Evolutionary conservation across 2,888 invertebrate species (phyloP).

Genomic region (Papilio elwesi): DNA sequence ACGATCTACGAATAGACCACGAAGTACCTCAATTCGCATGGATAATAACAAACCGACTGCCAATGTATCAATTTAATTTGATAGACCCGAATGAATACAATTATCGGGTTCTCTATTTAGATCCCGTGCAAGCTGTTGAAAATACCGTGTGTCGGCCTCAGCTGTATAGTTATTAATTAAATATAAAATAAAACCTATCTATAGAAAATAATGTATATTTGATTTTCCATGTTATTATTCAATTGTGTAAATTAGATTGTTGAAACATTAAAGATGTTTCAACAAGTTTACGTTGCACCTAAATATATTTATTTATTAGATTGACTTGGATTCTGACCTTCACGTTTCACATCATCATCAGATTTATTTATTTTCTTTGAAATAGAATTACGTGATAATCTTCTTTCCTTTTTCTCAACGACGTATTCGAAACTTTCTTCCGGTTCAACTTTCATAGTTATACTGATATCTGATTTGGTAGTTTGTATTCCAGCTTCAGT

Average conservation of each 20-base stretch:
- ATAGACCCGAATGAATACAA: conserved; percentile 88
- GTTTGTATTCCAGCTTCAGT: conserved; percentile 14
- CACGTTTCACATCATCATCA: not conserved
- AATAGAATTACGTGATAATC: conserved; percentile 42
- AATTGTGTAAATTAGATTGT: too few species aligned
- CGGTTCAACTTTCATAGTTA: conserved; percentile 11
- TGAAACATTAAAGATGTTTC: too few species aligned
- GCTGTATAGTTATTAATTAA: conserved; percentile 9
- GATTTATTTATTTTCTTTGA: conserved; percentile 28
- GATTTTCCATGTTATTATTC: not conserved
- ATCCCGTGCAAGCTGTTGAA: conserved; percentile 84
- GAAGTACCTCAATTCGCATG: conserved; percentile 88
- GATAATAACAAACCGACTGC: conserved; percentile 90
- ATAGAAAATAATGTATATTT: not conserved
- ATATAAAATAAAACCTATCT: not conserved
- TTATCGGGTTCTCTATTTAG: conserved; percentile 89
- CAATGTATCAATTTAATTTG: conserved; percentile 89
- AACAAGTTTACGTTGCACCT: not conserved
- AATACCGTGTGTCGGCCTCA: conserved; percentile 87
- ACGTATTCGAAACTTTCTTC: conserved; percentile 30
- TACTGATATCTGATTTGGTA: conserved; percentile 9
- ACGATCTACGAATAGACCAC: conserved; percentile 90
- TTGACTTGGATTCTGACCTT: not conserved
- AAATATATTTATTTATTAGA: not conserved
- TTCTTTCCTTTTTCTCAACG: conserved; percentile 27